A percentile compares a stretch with the other conserved stretches of the same genome.
phyloP scores from a whole-genome alignment of 2,113 vertebrate genomes.

The Festucalex cinctus region DNA sequence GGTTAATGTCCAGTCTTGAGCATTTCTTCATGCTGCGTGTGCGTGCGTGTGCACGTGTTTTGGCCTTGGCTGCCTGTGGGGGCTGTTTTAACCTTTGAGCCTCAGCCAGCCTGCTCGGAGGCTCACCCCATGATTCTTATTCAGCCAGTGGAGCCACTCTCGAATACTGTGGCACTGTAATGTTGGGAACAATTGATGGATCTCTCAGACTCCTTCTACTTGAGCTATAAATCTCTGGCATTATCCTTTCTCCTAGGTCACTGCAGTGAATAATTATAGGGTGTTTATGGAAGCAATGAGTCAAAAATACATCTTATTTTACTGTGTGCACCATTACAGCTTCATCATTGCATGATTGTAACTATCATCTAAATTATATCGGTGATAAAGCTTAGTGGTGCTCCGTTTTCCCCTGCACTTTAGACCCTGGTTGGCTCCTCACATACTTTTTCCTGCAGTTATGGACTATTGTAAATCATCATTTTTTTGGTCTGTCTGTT shows the following conservation, averaged over 20 bases:
- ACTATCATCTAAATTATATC: conserved; percentile 14
- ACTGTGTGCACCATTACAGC: conserved; percentile 33
- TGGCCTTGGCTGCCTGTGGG: conserved; percentile 13
- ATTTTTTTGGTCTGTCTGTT: background rate
- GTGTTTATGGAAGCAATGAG: conserved; percentile 65
- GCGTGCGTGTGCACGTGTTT: background rate
- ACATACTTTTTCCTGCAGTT: conserved; percentile 7
- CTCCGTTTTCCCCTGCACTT: conserved; percentile 9
- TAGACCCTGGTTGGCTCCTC: background rate
- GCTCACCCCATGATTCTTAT: conserved; percentile 58
- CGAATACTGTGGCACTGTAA: conserved; percentile 44
- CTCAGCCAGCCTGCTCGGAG: conserved; percentile 39
- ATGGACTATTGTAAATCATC: too few species aligned
- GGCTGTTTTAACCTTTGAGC: conserved; percentile 40
- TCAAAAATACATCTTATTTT: conserved; percentile 56
- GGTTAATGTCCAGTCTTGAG: conserved; percentile 47
- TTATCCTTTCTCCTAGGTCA: conserved; percentile 50
- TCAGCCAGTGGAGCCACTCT: conserved; percentile 50
- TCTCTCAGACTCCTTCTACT: conserved; percentile 57
- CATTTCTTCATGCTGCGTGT: conserved; percentile 28
- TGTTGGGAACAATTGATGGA: conserved; percentile 55
- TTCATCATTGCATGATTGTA: conserved; percentile 33
- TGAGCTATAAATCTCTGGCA: conserved; percentile 69
- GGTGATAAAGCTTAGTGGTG: conserved; percentile 6
- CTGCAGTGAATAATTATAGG: conserved; percentile 61